Conservation (phyloP, 2,888 invertebrate genomes). For the Clusia tigrina region DNA sequence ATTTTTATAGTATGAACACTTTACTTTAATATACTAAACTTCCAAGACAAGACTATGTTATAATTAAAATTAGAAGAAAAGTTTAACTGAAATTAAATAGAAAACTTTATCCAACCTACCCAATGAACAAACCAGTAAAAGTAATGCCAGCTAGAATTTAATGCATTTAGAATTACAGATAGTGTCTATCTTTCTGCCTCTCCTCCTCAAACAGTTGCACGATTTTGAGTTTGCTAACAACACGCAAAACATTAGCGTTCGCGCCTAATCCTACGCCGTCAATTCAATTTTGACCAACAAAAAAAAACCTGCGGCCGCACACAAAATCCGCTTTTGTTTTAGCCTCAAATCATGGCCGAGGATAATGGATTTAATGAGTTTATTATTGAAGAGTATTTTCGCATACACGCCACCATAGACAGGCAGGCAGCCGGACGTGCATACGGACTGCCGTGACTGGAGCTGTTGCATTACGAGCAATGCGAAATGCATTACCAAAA, state of each 20-base stretch:
- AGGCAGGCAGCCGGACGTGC: not conserved
- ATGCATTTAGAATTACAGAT: too few relatives aligned
- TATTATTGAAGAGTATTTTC: slow-evolving; percentile 39
- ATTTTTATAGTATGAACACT: too few relatives aligned
- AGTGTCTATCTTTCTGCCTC: too few relatives aligned
- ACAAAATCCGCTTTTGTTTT: slow-evolving; percentile 57
- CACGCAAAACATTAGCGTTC: not conserved
- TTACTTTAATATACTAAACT: too few relatives aligned
- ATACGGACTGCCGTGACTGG: not conserved
- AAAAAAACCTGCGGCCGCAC: not conserved
- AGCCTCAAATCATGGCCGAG: slow-evolving; percentile 54
- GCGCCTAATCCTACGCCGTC: slow-evolving; percentile 1
- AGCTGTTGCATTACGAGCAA: not conserved
- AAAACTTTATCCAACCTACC: too few relatives aligned
- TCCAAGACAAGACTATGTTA: too few relatives aligned
- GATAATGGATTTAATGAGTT: slow-evolving; percentile 60
- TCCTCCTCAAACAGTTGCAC: too few relatives aligned
- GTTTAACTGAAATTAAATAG: too few relatives aligned
- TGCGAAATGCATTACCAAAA: slow-evolving; percentile 17
- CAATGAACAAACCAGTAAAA: too few relatives aligned
- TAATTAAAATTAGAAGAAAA: too few relatives aligned
- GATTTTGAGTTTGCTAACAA: too few relatives aligned
- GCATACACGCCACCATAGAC: not conserved
- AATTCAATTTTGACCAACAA: slow-evolving; percentile 7
- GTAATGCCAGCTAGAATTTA: too few relatives aligned